These are phyloP conservation scores for Pterostichus madidus DNA, from an alignment of 2,888 invertebrate species.

Conservation along the genomic window DNA sequence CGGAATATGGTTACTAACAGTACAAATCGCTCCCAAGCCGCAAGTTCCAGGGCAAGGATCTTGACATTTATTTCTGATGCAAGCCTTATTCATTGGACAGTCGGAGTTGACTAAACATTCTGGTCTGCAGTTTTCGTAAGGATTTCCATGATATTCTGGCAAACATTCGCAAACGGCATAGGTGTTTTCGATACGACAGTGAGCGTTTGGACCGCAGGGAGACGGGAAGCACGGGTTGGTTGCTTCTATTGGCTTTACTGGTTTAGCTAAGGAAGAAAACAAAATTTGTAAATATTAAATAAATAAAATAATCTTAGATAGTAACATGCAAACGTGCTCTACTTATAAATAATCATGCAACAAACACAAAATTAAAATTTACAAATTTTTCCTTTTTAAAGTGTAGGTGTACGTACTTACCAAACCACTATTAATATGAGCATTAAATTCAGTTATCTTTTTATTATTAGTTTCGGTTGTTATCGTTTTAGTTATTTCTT, in stretches of 20 bases:
- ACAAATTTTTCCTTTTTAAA: not conserved
- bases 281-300: not conserved
- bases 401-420: not conserved
- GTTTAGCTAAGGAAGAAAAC: conserved; percentile 3
- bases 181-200: conserved; percentile 84
- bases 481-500: too few relatives aligned
- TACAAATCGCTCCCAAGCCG: conserved; percentile 89
- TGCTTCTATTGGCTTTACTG: conserved; percentile 19
- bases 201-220: conserved; percentile 90
- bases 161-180: conserved; percentile 88
- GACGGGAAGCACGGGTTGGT: conserved; percentile 88
- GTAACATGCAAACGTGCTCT: not conserved
- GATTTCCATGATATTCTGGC: conserved; percentile 86
- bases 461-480: not conserved
- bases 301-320: not conserved
- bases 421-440: conserved; percentile 50
- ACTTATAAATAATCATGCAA: not conserved
- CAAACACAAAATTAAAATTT: not conserved
- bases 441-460: not conserved
- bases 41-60: conserved; percentile 92
- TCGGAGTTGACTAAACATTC: conserved; percentile 93
- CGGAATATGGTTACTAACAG: conserved; percentile 84
- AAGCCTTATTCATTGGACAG: conserved; percentile 89
- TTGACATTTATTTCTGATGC: conserved; percentile 89
- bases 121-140: conserved; percentile 87